Conservation (phyloP, 1,140 invertebrate species). For the Chironomus tepperi region DNA sequence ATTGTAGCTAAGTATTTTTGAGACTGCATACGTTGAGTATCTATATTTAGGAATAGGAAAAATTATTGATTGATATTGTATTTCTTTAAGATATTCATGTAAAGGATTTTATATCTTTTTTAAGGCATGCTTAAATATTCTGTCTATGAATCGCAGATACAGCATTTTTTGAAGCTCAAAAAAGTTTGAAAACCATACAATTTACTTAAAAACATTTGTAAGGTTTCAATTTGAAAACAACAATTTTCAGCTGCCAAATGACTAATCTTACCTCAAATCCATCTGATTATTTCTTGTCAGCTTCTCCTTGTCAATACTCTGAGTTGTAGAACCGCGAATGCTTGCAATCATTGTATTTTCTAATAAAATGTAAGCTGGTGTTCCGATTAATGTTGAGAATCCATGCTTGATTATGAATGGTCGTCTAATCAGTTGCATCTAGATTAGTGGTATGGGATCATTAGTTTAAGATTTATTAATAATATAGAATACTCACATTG, state of each 20-base stretch:
- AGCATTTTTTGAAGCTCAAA: too few relatives aligned
- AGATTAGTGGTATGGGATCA: too few relatives aligned
- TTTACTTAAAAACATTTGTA: too few relatives aligned
- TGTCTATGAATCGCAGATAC: too few relatives aligned
- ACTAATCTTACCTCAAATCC: slow-evolving; percentile 47
- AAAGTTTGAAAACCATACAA: too few relatives aligned
- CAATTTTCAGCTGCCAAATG: too few relatives aligned
- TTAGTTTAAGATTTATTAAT: slow-evolving; percentile 30
- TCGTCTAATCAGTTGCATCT: slow-evolving; percentile 45
- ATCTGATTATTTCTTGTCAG: slow-evolving; percentile 47
- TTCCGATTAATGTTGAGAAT: slow-evolving; percentile 47
- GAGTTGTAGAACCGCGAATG: slow-evolving; percentile 47
- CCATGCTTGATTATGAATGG: slow-evolving; percentile 42
- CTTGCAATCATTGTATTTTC: slow-evolving; percentile 46
- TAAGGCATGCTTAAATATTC: slow-evolving; percentile 5
- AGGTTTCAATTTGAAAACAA: too few relatives aligned
- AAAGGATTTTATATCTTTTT: too few relatives aligned
- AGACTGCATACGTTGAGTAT: slow-evolving; percentile 48
- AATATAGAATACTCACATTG: slow-evolving; percentile 34
- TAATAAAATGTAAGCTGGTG: slow-evolving; percentile 42
- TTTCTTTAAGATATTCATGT: too few relatives aligned
- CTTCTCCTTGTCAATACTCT: slow-evolving; percentile 32
- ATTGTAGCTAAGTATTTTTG: slow-evolving; percentile 48
- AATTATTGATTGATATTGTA: slow-evolving; percentile 24
- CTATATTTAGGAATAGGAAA: slow-evolving; percentile 33